Conservation (phyloP, 2,888 invertebrate species). For the Morpho achilles region DNA sequence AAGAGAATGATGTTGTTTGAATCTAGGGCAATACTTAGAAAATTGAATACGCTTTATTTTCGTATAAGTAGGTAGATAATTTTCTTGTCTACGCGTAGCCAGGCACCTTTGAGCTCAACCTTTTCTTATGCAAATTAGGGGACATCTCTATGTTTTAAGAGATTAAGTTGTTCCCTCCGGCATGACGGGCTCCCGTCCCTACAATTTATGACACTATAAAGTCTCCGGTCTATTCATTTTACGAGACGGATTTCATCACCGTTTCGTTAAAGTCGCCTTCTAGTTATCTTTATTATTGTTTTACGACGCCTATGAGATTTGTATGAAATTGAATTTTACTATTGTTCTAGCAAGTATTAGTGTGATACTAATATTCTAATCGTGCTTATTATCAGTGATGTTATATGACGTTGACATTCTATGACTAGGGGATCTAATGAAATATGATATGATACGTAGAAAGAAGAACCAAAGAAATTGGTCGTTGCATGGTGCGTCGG, state of each 20-base stretch:
- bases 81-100: background rate
- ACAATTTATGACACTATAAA: conserved; percentile 57
- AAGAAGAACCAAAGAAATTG: too few relatives aligned
- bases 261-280: conserved; percentile 45
- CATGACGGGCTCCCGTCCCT: conserved; percentile 33
- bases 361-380: background rate
- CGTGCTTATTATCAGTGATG: too few relatives aligned
- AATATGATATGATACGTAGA: too few relatives aligned
- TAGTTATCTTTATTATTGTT: conserved; percentile 60
- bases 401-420: too few relatives aligned
- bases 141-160: conserved; percentile 14
- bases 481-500: too few relatives aligned
- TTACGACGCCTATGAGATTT: conserved; percentile 53
- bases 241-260: conserved; percentile 62
- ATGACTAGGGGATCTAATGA: too few relatives aligned
- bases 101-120: conserved; percentile 11
- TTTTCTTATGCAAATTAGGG: conserved; percentile 18
- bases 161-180: conserved; percentile 23
- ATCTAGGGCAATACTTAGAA: too few relatives aligned
- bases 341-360: background rate
- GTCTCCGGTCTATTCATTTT: conserved; percentile 56
- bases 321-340: conserved; percentile 21
- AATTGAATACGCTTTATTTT: too few relatives aligned
- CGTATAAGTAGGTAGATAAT: too few relatives aligned
- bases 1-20: too few relatives aligned